Conservation (phyloP, 1,140 invertebrate genomes). For the Bombus consobrinus region DNA sequence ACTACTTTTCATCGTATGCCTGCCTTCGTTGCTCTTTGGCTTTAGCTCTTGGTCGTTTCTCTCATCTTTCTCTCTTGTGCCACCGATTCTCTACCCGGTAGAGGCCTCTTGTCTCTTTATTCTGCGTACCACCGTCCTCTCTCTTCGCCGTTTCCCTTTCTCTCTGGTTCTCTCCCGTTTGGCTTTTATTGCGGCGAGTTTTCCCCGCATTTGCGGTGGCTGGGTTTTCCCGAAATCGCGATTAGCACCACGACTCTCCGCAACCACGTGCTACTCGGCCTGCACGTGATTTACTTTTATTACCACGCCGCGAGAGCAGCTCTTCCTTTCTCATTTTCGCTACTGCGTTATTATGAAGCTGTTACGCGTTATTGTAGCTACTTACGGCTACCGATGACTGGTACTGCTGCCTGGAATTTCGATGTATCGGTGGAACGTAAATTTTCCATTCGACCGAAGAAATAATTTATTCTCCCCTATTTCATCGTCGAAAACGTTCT, state of each 20-base stretch:
- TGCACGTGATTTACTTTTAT: slow-evolving; percentile 66
- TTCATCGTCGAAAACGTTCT: background rate
- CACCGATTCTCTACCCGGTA: background rate
- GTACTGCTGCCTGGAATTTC: background rate
- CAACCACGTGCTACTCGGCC: slow-evolving; percentile 49
- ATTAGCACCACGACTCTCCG: slow-evolving; percentile 54
- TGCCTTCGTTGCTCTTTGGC: background rate
- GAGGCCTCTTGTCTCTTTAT: background rate
- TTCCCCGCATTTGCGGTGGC: slow-evolving; percentile 58
- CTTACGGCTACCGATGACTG: no score
- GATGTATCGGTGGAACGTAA: background rate
- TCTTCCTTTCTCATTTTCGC: slow-evolving; percentile 39
- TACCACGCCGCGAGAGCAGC: background rate
- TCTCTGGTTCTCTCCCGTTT: background rate
- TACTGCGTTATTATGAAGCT: slow-evolving; percentile 14
- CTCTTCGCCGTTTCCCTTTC: no score
- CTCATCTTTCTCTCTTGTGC: background rate
- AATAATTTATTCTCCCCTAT: background rate
- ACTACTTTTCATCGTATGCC: background rate
- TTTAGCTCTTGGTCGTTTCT: no score
- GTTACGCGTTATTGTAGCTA: background rate
- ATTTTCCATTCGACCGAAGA: background rate
- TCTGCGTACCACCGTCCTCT: background rate
- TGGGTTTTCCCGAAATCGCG: slow-evolving; percentile 62
- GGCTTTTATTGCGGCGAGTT: slow-evolving; percentile 54